Evolutionary conservation across 1,140 invertebrate species (phyloP).

Genomic region (Ceratosolen solmsi): DNA sequence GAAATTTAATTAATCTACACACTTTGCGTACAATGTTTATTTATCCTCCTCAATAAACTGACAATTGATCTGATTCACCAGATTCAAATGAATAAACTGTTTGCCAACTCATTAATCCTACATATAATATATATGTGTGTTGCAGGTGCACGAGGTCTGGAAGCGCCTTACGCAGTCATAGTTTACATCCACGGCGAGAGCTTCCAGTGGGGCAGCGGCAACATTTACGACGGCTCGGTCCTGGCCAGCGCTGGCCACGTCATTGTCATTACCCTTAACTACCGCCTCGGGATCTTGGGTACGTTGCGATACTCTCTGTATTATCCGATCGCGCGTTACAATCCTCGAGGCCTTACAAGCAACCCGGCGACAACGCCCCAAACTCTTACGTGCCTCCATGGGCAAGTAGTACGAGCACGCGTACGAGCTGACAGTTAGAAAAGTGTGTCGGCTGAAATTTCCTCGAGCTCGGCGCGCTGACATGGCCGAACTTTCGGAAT

Average conservation of each 20-base stretch:
- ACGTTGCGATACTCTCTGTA: conserved; percentile 61
- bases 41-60: no score
- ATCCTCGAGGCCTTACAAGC: not conserved
- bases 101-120: no score
- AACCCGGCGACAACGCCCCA: not conserved
- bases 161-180: conserved; percentile 85
- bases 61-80: no score
- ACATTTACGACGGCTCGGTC: conserved; percentile 90
- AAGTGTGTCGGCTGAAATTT: conserved; percentile 36
- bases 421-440: not conserved
- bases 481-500: conserved; percentile 32
- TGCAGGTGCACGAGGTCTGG: conserved; percentile 81
- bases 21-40: no score
- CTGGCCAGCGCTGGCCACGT: conserved; percentile 89
- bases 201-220: conserved; percentile 89
- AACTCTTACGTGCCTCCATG: not conserved
- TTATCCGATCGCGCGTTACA: not conserved
- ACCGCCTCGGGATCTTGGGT: conserved; percentile 90
- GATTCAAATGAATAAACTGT: no score
- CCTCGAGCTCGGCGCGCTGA: not conserved
- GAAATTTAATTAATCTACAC: no score
- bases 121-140: no score
- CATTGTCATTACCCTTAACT: conserved; percentile 92
- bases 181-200: conserved; percentile 89
- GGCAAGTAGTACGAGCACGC: not conserved